These are phyloP conservation scores for Nomia melanderi DNA, from an alignment of 1,140 invertebrate species.

Conservation along the genomic window DNA sequence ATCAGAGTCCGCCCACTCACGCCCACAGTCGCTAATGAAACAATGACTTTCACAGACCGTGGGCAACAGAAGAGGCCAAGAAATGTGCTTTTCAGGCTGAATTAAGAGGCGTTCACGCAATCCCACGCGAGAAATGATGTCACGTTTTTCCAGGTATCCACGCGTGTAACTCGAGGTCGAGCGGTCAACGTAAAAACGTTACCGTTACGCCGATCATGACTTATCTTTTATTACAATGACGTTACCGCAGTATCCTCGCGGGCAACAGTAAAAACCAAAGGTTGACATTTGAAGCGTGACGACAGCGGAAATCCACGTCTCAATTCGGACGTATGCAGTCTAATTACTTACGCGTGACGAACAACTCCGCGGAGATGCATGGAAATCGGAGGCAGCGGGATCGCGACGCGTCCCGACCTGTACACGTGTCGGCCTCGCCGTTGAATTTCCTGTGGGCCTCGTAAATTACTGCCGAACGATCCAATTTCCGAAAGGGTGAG, in stretches of 20 bases:
- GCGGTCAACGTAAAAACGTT: background rate
- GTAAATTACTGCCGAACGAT: constrained; percentile 21
- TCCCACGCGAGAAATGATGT: constrained; percentile 14
- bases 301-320: no score
- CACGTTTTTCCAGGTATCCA: constrained; percentile 7
- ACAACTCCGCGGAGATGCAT: no score
- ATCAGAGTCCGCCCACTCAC: background rate
- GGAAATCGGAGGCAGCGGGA: background rate
- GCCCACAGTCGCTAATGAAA: constrained; percentile 1
- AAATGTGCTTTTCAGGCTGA: background rate
- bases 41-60: background rate
- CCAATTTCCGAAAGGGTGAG: constrained; percentile 22
- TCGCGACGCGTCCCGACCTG: background rate
- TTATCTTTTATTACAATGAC: background rate
- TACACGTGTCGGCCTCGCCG: background rate
- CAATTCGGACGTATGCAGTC: no score
- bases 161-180: background rate
- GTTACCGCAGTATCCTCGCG: no score
- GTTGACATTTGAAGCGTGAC: no score
- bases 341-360: no score
- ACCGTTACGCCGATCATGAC: constrained; percentile 14
- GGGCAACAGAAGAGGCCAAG: background rate
- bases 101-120: constrained; percentile 12
- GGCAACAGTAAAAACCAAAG: no score
- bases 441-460: constrained; percentile 40